Percentiles rank a stretch among this genome's conserved stretches.
Conservation (phyloP, 1,140 invertebrate genomes). For the Belonocnema kinseyi region DNA sequence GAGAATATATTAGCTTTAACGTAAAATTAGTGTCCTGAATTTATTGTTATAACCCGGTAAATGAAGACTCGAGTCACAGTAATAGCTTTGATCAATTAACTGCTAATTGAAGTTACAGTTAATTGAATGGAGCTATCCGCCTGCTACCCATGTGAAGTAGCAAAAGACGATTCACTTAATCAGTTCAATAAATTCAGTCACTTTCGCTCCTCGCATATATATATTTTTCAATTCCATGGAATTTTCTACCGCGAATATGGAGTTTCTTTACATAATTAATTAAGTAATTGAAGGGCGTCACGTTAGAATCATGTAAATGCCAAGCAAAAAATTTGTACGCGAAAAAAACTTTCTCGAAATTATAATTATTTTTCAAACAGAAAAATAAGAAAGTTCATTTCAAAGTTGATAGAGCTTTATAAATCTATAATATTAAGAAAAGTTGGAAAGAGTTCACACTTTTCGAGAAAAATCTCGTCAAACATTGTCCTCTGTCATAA, state of each 20-base stretch:
- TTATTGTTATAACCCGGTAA: constrained; percentile 21
- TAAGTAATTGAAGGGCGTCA: too few relatives aligned
- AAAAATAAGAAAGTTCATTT: too few relatives aligned
- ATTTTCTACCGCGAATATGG: neutral
- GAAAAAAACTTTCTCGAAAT: too few relatives aligned
- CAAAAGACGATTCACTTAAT: constrained; percentile 24
- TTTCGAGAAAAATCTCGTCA: too few relatives aligned
- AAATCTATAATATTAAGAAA: too few relatives aligned
- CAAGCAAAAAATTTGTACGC: too few relatives aligned
- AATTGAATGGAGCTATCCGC: constrained; percentile 28
- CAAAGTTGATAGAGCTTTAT: too few relatives aligned
- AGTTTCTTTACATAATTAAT: too few relatives aligned
- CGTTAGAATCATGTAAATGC: too few relatives aligned
- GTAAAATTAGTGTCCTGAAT: neutral
- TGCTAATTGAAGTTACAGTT: constrained; percentile 30
- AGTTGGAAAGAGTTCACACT: too few relatives aligned
- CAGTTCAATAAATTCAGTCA: constrained; percentile 15
- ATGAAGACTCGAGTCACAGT: constrained; percentile 23
- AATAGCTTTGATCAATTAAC: constrained; percentile 28
- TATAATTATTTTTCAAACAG: too few relatives aligned
- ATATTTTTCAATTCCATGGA: neutral
- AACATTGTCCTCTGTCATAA: too few relatives aligned
- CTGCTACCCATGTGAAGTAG: constrained; percentile 15
- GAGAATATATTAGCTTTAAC: neutral
- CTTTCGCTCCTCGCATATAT: constrained; percentile 15